phyloP scores from a whole-genome alignment of 2,888 invertebrate species.

The Belgica antarctica region DNA sequence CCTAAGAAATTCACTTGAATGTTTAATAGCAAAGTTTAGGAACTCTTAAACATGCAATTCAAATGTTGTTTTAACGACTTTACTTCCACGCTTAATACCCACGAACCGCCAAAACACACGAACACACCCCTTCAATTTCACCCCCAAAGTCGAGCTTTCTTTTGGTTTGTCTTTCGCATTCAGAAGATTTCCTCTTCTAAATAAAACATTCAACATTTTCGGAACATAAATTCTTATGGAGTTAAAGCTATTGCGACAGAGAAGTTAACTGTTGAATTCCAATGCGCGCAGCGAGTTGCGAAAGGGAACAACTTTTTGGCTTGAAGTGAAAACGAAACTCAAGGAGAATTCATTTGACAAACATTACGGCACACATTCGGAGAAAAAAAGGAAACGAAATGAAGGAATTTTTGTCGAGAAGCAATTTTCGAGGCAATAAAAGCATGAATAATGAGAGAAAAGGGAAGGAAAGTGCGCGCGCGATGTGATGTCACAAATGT shows the following conservation, averaged over 20 bases:
- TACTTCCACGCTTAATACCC: too few species aligned
- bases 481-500: neutral
- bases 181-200: neutral
- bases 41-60: too few species aligned
- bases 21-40: too few species aligned
- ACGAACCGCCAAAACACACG: neutral
- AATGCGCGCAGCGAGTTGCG: too few species aligned
- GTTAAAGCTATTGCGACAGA: neutral
- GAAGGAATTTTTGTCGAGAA: neutral
- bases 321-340: neutral
- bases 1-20: too few species aligned
- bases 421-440: slow-evolving; percentile 33
- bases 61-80: too few species aligned
- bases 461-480: neutral
- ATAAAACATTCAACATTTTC: neutral
- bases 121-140: neutral
- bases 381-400: too few species aligned
- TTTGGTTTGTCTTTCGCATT: too few species aligned
- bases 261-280: slow-evolving; percentile 1
- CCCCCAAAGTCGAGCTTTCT: too few species aligned
- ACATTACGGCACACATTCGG: slow-evolving; percentile 2
- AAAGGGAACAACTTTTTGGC: neutral
- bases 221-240: neutral
- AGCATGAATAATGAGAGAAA: slow-evolving; percentile 23
- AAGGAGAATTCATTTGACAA: neutral